Conservation (phyloP, 2,888 invertebrate genomes). For the Rhaphigaster nebulosa region DNA sequence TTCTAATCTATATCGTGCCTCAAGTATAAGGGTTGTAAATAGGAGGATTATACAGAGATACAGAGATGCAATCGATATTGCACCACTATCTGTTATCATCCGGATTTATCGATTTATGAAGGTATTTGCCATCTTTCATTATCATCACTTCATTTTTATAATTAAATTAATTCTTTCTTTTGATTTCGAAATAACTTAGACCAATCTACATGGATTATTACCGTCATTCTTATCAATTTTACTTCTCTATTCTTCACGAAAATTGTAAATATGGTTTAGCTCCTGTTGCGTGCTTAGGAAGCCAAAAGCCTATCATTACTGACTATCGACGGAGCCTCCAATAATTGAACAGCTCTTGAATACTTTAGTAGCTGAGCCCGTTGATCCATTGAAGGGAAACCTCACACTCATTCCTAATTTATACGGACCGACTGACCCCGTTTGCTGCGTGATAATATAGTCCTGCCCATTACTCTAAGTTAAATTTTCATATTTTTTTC, state of each 20-base stretch:
- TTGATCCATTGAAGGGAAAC: not conserved
- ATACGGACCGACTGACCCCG: not conserved
- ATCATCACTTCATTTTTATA: no score
- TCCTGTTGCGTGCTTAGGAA: not conserved
- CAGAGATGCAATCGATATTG: no score
- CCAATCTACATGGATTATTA: not conserved
- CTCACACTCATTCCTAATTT: not conserved
- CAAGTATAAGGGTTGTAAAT: no score
- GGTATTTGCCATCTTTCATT: not conserved
- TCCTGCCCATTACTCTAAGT: not conserved
- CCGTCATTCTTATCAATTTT: not conserved
- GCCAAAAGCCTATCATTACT: not conserved
- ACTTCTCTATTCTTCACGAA: not conserved
- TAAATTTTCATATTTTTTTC: not conserved
- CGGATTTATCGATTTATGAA: not conserved
- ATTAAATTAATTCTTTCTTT: not conserved
- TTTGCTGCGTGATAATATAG: slow-evolving; percentile 11
- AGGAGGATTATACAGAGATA: not conserved
- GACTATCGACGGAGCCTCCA: not conserved
- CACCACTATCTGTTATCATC: not conserved
- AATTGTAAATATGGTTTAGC: not conserved
- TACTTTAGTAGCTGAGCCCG: not conserved
- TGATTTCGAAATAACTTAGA: not conserved
- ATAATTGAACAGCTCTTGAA: not conserved
- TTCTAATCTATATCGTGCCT: no score